These are phyloP conservation scores for Nansenia antarctica DNA, from an alignment of 2,113 vertebrate genomes.

Conservation along the genomic window DNA sequence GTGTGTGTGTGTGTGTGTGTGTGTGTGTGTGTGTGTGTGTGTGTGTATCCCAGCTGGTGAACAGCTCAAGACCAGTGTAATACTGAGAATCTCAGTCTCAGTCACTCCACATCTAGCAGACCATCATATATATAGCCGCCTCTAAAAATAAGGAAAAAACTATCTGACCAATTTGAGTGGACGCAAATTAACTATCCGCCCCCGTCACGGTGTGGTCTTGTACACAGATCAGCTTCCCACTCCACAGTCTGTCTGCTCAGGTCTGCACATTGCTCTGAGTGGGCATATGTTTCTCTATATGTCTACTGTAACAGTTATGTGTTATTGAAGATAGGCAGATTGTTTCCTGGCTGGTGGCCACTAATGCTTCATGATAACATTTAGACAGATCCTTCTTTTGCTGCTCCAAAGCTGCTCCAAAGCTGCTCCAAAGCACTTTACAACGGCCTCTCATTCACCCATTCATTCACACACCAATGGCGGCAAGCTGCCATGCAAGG, in stretches of 20 bases:
- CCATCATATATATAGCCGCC: slow-evolving; percentile 28
- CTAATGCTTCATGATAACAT: not conserved
- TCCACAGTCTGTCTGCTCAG: slow-evolving; percentile 27
- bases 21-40: not conserved
- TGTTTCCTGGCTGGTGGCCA: not conserved
- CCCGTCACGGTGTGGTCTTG: slow-evolving; percentile 10
- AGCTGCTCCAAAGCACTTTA: too few relatives aligned
- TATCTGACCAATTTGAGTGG: slow-evolving; percentile 33
- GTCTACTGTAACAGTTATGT: not conserved
- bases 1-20: slow-evolving; percentile 8
- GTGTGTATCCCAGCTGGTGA: slow-evolving; percentile 18
- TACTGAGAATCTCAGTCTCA: not conserved
- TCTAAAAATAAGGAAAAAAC: slow-evolving; percentile 38
- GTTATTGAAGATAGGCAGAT: not conserved
- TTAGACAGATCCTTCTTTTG: too few relatives aligned
- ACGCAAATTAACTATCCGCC: slow-evolving; percentile 9
- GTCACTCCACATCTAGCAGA: slow-evolving; percentile 9
- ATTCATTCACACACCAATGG: too few relatives aligned
- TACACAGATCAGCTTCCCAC: slow-evolving; percentile 26
- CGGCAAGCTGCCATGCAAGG: too few relatives aligned
- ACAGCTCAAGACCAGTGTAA: slow-evolving; percentile 13
- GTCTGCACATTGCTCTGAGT: slow-evolving; percentile 6
- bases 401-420: too few relatives aligned
- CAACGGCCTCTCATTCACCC: too few relatives aligned
- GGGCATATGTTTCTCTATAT: not conserved